These are phyloP conservation scores for Psix sp. DNA, from an alignment of 1,140 invertebrate genomes.

Conservation along the genomic window DNA sequence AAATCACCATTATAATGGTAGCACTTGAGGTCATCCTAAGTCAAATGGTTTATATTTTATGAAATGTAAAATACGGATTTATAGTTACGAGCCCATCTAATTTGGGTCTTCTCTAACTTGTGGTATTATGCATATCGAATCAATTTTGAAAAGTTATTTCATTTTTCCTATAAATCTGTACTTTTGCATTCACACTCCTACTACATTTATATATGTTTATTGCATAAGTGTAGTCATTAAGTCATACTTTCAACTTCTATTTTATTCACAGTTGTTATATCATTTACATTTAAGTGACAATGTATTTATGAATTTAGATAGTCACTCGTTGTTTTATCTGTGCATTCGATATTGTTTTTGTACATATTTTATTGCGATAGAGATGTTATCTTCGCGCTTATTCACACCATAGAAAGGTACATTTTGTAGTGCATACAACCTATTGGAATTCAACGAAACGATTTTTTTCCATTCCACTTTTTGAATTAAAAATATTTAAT, in stretches of 20 bases:
- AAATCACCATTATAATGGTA: conserved; percentile 7
- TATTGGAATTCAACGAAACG: too few relatives aligned
- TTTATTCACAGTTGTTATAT: conserved; percentile 10
- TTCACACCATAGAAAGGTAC: too few relatives aligned
- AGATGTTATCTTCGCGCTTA: too few relatives aligned
- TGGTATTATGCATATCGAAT: too few relatives aligned
- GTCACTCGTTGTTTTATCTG: conserved; percentile 7
- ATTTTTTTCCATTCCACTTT: too few relatives aligned
- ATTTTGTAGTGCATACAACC: too few relatives aligned
- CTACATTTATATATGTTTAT: conserved; percentile 1
- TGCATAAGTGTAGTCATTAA: too few relatives aligned
- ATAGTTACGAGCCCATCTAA: too few relatives aligned
- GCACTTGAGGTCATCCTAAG: too few relatives aligned
- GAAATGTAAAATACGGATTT: too few relatives aligned
- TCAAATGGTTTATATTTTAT: too few relatives aligned
- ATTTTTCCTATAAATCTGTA: not conserved
- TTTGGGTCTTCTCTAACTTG: too few relatives aligned
- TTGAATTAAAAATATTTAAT: not conserved
- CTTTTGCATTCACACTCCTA: not conserved
- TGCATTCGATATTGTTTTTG: conserved; percentile 10
- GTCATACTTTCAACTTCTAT: conserved; percentile 2
- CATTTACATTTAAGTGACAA: conserved; percentile 19
- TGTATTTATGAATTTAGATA: conserved; percentile 14
- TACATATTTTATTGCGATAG: conserved; percentile 9
- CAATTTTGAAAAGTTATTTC: not conserved